Evolutionary conservation across 1,140 invertebrate species (phyloP).

Genomic region (Paracyclopina nana): DNA sequence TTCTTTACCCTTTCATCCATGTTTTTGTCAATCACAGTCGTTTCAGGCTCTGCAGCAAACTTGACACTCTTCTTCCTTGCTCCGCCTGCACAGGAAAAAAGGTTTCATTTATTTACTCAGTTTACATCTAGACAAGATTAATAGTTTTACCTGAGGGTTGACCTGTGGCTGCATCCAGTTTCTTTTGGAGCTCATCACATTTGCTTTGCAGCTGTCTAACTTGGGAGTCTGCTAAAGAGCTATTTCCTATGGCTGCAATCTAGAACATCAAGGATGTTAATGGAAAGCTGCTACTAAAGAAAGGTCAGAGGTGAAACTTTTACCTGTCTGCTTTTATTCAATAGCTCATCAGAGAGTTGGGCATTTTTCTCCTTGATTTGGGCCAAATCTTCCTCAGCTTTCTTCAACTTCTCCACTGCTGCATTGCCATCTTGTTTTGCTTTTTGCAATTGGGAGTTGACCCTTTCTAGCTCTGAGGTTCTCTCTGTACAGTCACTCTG

Average conservation of each 20-base stretch:
- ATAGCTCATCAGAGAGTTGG: slow-evolving; percentile 14
- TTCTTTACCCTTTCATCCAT: neutral
- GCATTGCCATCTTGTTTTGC: slow-evolving; percentile 2
- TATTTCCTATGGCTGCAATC: too few species aligned
- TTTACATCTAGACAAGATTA: too few species aligned
- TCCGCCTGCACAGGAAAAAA: too few species aligned
- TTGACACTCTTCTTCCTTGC: slow-evolving; percentile 13
- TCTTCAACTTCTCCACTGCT: slow-evolving; percentile 7
- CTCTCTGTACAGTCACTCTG: slow-evolving; percentile 1
- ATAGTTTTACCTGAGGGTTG: too few species aligned
- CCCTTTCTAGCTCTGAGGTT: slow-evolving; percentile 6
- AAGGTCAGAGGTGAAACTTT: too few species aligned
- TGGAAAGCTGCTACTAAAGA: too few species aligned
- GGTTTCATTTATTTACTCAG: too few species aligned
- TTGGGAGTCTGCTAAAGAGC: too few species aligned
- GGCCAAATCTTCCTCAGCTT: slow-evolving; percentile 3
- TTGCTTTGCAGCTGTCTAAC: too few species aligned
- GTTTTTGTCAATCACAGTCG: neutral
- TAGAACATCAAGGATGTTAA: too few species aligned
- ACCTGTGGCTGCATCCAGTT: neutral
- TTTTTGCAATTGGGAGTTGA: slow-evolving; percentile 3
- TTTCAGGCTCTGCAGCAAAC: slow-evolving; percentile 4
- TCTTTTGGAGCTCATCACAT: neutral
- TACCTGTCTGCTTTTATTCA: slow-evolving; percentile 7
- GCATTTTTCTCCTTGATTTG: slow-evolving; percentile 16